phyloP scores from a whole-genome alignment of 2,113 vertebrate species.

The zebrafish (Danio rerio) region DNA sequence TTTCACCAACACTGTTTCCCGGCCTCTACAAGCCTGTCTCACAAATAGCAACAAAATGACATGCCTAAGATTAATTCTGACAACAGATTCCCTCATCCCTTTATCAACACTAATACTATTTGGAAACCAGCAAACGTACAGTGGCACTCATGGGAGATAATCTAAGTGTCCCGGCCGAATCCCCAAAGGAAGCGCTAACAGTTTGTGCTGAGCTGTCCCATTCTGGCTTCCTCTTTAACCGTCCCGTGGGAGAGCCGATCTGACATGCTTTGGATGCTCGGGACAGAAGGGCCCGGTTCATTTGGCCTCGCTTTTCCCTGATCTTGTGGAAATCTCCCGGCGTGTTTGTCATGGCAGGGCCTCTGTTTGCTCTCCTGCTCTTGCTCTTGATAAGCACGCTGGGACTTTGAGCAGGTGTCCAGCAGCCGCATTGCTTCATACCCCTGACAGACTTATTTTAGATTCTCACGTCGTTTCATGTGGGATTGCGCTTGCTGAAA shows the following conservation, averaged over 20 bases:
- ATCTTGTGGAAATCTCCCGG: conserved; percentile 60
- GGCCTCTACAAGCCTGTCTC: no score
- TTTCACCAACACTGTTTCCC: no score
- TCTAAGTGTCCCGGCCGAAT: not conserved
- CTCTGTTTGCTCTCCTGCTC: conserved; percentile 59
- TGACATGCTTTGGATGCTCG: not conserved
- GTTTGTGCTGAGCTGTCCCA: conserved; percentile 22
- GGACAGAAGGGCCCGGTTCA: not conserved
- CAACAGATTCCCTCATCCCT: not conserved
- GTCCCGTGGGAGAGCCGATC: conserved; percentile 10
- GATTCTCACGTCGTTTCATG: conserved; percentile 2
- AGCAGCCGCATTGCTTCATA: conserved; percentile 57
- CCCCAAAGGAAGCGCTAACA: conserved; percentile 13
- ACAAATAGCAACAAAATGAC: not conserved
- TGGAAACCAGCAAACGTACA: not conserved
- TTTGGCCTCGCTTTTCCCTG: conserved; percentile 41
- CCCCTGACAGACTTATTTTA: conserved; percentile 13
- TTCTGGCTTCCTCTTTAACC: conserved; percentile 13
- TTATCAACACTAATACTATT: conserved; percentile 22
- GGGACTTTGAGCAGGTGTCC: conserved; percentile 77
- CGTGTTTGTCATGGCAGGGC: conserved; percentile 60
- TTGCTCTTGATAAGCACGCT: conserved; percentile 70
- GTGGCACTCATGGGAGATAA: not conserved
- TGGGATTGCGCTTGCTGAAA: conserved; percentile 1
- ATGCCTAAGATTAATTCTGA: not conserved